Conservation (phyloP, 2,113 vertebrate genomes). For the Donacobius atricapilla region DNA sequence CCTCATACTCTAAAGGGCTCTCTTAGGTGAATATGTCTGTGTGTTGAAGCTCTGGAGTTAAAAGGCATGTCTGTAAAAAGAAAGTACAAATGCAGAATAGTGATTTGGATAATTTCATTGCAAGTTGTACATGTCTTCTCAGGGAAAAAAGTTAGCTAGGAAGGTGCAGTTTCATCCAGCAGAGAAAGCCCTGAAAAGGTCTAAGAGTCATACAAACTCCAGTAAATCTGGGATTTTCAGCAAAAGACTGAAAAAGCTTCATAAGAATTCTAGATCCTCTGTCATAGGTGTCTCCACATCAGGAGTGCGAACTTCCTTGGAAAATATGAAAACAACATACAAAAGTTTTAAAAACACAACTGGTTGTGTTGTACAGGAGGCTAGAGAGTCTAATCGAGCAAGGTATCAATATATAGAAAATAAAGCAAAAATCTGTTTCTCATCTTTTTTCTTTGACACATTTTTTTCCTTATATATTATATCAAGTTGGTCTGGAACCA, state of each 20-base stretch:
- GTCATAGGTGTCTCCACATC: rapidly evolving
- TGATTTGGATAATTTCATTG: background rate
- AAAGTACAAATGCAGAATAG: rapidly evolving
- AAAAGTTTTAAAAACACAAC: rapidly evolving
- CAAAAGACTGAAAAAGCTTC: background rate
- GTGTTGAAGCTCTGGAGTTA: background rate
- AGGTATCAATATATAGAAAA: background rate
- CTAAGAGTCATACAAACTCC: background rate
- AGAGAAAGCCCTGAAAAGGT: background rate
- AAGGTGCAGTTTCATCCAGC: background rate
- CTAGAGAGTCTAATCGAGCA: background rate
- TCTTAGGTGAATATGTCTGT: background rate
- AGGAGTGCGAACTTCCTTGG: background rate
- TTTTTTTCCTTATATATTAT: background rate
- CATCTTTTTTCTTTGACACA: background rate
- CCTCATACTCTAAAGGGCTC: background rate
- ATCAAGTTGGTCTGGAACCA: rapidly evolving
- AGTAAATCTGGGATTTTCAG: background rate
- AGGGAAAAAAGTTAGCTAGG: background rate
- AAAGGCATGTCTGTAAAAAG: rapidly evolving
- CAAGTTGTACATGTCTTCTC: background rate
- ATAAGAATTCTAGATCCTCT: background rate
- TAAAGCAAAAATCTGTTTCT: background rate
- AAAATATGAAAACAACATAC: background rate
- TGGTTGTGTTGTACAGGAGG: rapidly evolving